Evolutionary conservation across 2,888 invertebrate genomes (phyloP).

Genomic region (Drosophila colorata): DNA sequence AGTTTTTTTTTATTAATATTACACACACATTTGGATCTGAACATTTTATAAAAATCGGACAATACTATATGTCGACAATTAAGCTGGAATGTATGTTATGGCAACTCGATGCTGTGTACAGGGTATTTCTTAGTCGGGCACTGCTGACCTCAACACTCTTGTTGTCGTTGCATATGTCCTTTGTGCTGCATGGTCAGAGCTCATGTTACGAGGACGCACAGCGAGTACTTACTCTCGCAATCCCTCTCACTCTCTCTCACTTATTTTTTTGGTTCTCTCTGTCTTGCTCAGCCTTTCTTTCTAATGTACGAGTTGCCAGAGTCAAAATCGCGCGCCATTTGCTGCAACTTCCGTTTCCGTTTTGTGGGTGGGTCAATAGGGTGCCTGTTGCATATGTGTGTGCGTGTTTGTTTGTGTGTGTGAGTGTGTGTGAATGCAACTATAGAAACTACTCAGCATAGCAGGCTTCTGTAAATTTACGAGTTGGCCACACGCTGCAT

Average conservation of each 20-base stretch:
- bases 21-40: too few relatives aligned
- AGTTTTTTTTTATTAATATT: too few relatives aligned
- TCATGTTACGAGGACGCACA: conserved; percentile 61
- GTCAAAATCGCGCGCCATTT: conserved; percentile 67
- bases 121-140: not conserved
- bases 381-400: conserved; percentile 30
- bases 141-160: not conserved
- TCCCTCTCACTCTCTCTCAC: not conserved
- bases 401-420: conserved; percentile 12
- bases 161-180: conserved; percentile 52
- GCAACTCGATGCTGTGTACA: not conserved
- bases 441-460: conserved; percentile 57
- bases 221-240: conserved; percentile 1
- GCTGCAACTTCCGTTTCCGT: conserved; percentile 78
- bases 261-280: too few relatives aligned
- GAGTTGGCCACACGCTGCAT: conserved; percentile 68
- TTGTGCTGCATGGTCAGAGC: conserved; percentile 54
- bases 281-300: not conserved
- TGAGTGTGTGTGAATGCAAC: conserved; percentile 22
- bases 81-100: too few relatives aligned
- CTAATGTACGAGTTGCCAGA: conserved; percentile 24
- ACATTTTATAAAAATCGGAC: too few relatives aligned
- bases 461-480: conserved; percentile 70
- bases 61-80: too few relatives aligned
- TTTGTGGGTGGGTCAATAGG: conserved; percentile 44